These are phyloP conservation scores for Leptobrachium leishanense DNA, from an alignment of 2,113 vertebrate genomes.

Conservation along the genomic window DNA sequence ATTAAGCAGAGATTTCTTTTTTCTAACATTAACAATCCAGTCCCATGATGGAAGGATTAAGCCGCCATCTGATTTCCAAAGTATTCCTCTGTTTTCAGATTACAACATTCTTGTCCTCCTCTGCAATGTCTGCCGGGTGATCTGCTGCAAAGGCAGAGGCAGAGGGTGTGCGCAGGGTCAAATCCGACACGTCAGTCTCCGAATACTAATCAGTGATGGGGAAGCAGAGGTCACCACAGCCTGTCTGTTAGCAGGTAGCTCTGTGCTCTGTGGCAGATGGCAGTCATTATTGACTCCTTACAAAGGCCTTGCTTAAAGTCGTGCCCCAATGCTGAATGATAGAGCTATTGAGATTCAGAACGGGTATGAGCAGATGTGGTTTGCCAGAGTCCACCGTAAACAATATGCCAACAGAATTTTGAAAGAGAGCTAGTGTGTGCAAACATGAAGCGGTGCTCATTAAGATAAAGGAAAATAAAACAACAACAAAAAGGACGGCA, in stretches of 20 bases:
- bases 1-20: constrained; percentile 15
- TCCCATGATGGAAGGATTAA: constrained; percentile 66
- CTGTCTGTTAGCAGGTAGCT: constrained; percentile 76
- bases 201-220: constrained; percentile 77
- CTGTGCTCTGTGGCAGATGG: constrained; percentile 82
- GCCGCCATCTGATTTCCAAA: constrained; percentile 74
- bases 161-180: constrained; percentile 73
- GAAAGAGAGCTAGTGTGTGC: constrained; percentile 67
- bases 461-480: constrained; percentile 54
- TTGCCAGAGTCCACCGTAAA: constrained; percentile 73
- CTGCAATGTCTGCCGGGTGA: constrained; percentile 77
- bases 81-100: constrained; percentile 71
- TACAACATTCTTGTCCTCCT: constrained; percentile 70
- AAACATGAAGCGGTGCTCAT: constrained; percentile 66
- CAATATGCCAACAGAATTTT: constrained; percentile 77
- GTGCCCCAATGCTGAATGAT: constrained; percentile 67
- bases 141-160: constrained; percentile 70
- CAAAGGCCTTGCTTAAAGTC: constrained; percentile 73
- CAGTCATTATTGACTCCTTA: constrained; percentile 78
- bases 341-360: constrained; percentile 79
- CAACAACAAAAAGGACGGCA: not conserved
- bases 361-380: constrained; percentile 75
- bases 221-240: constrained; percentile 75
- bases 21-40: constrained; percentile 64
- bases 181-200: constrained; percentile 72